Conservation (phyloP, 2,888 invertebrate species). For the Pecten maximus region DNA sequence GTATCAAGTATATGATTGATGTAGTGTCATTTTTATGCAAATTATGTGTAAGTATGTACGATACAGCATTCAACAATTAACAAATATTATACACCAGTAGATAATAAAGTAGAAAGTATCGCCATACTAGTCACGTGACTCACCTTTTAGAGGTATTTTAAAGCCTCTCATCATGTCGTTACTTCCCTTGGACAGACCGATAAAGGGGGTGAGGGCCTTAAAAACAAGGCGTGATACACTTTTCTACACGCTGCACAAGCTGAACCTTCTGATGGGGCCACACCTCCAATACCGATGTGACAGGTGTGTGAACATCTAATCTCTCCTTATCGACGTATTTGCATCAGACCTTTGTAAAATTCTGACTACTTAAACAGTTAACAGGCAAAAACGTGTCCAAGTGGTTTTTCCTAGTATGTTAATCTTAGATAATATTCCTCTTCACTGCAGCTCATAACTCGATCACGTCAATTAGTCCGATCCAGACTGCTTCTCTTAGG, state of each 20-base stretch:
- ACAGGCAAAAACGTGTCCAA: neutral
- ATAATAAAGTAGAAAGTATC: no score
- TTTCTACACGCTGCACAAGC: neutral
- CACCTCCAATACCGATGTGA: neutral
- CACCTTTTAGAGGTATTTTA: neutral
- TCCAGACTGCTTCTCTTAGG: no score
- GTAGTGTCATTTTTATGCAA: no score
- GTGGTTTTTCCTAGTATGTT: neutral
- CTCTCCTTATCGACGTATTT: neutral
- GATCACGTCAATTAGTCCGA: no score
- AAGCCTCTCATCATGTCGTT: neutral
- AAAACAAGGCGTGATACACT: no score
- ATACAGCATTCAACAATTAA: no score
- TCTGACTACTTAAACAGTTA: neutral
- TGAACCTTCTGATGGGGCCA: neutral
- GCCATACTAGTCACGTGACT: neutral
- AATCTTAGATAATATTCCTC: no score
- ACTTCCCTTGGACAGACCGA: neutral
- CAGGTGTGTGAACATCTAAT: neutral
- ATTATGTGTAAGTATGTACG: no score
- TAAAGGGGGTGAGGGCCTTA: no score
- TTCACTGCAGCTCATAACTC: no score
- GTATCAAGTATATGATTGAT: no score
- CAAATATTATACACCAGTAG: no score
- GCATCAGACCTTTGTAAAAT: neutral